Percentiles rank a stretch among this genome's conserved stretches.
These are phyloP conservation scores for Carettochelys insculpta DNA, from an alignment of 2,113 vertebrate genomes.

Conservation along the genomic window DNA sequence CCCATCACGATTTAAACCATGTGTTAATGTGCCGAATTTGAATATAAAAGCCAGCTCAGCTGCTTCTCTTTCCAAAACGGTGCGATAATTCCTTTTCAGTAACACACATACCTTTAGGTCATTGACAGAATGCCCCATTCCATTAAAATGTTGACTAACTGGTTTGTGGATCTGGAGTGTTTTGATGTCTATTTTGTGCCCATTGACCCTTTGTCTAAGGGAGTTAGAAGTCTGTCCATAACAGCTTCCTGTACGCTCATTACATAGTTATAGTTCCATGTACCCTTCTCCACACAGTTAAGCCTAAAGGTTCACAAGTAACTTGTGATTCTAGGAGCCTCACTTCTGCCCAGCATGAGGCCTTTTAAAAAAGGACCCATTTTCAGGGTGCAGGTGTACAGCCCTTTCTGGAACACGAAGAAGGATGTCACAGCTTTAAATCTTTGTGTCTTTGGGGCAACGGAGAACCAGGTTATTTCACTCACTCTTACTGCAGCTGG, in stretches of 20 bases:
- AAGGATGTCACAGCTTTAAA: neutral
- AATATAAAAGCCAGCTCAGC: no score
- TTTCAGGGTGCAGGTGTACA: neutral
- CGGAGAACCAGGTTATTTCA: neutral
- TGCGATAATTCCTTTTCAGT: no score
- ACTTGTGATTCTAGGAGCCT: neutral
- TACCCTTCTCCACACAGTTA: neutral
- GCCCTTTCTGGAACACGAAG: neutral
- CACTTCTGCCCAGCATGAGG: neutral
- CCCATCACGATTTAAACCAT: no score
- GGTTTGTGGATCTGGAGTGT: no score
- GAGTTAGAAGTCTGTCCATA: no score
- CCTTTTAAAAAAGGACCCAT: neutral
- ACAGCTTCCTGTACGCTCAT: neutral
- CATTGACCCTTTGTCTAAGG: no score
- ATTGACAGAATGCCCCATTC: no score
- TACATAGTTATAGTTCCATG: neutral
- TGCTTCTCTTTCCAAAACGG: no score
- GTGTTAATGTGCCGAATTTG: no score
- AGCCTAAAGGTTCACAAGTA: neutral
- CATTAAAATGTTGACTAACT: no score
- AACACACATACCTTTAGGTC: no score
- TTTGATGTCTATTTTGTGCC: no score
- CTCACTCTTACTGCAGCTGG: neutral
- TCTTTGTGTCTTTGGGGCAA: neutral